Percentiles rank a stretch among this genome's conserved stretches.
These are phyloP conservation scores for Dicranocentrus wangi DNA, from an alignment of 2,888 invertebrate species.

Conservation along the genomic window DNA sequence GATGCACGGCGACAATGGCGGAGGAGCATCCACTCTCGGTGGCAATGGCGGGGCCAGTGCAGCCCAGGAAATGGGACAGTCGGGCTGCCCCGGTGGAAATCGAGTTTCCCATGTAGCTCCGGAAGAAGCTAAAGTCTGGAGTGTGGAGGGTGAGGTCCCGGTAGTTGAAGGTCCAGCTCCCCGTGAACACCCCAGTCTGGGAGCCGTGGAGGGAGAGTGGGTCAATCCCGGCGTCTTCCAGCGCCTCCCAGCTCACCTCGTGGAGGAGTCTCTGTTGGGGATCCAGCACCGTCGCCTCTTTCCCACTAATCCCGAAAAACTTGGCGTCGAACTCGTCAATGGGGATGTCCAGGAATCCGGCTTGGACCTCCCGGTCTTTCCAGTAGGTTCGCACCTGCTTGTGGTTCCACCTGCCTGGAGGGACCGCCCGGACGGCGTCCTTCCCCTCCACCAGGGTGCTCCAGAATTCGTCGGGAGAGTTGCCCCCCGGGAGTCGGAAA, in stretches of 20 bases:
- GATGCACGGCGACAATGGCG: constrained; percentile 39
- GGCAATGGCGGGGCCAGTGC: constrained; percentile 55
- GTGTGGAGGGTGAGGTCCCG: neutral
- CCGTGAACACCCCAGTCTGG: constrained; percentile 3
- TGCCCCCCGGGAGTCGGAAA: constrained; percentile 40
- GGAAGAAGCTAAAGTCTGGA: neutral
- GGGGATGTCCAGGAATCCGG: constrained; percentile 5
- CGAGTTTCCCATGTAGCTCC: constrained; percentile 13
- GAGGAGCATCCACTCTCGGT: constrained; percentile 54
- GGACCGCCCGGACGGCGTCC: constrained; percentile 11
- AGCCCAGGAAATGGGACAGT: constrained; percentile 5
- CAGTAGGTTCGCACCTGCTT: neutral
- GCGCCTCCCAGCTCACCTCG: constrained; percentile 14
- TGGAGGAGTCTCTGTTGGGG: constrained; percentile 19
- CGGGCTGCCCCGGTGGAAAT: neutral
- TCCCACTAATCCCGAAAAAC: constrained; percentile 30
- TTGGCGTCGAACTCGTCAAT: constrained; percentile 17
- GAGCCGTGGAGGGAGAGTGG: neutral
- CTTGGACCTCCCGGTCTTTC: neutral
- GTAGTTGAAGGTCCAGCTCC: constrained; percentile 8
- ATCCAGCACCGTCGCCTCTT: neutral
- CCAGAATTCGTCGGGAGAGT: constrained; percentile 45
- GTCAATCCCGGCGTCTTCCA: constrained; percentile 12
- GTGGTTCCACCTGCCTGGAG: constrained; percentile 2
- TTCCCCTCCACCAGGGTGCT: constrained; percentile 14